Conservation (phyloP, 2,797 vertebrate species). For the Fistularia tabacaria region DNA sequence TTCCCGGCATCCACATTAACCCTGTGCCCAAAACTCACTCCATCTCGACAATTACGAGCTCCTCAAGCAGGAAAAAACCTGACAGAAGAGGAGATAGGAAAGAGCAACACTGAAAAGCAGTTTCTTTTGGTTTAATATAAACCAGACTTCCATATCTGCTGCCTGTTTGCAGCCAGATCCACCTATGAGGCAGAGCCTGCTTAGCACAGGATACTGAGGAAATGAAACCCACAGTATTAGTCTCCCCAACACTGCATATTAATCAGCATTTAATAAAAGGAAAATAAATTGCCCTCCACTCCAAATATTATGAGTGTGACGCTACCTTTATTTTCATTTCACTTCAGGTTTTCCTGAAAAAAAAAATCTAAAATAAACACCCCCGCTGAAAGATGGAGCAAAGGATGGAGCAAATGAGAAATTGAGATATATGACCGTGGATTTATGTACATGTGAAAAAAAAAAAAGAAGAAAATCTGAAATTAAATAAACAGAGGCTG, state of each 20-base stretch:
- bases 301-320: conserved; percentile 87
- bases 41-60: conserved; percentile 63
- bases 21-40: conserved; percentile 49
- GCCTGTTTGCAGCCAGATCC: conserved; percentile 50
- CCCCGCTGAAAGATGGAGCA: conserved; percentile 50
- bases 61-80: conserved; percentile 16
- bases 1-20: conserved; percentile 52
- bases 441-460: conserved; percentile 35
- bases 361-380: conserved; percentile 64
- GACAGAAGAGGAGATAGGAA: conserved; percentile 44
- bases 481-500: conserved; percentile 68
- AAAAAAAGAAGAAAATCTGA: conserved; percentile 41
- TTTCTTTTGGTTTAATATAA: conserved; percentile 82
- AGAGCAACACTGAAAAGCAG: conserved; percentile 58
- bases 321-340: conserved; percentile 73
- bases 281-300: conserved; percentile 90
- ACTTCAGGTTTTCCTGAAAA: conserved; percentile 55
- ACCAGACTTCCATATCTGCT: conserved; percentile 82
- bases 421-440: conserved; percentile 37
- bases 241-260: conserved; percentile 91
- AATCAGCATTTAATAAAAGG: conserved; percentile 93
- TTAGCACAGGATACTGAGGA: conserved; percentile 85
- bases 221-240: conserved; percentile 85
- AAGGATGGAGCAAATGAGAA: conserved; percentile 22
- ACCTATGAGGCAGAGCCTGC: conserved; percentile 64